Evolutionary conservation across 2,113 vertebrate species (phyloP), one percentile per base, ranked within the genome.

Genomic region (Myiopsitta monachus): DNA sequence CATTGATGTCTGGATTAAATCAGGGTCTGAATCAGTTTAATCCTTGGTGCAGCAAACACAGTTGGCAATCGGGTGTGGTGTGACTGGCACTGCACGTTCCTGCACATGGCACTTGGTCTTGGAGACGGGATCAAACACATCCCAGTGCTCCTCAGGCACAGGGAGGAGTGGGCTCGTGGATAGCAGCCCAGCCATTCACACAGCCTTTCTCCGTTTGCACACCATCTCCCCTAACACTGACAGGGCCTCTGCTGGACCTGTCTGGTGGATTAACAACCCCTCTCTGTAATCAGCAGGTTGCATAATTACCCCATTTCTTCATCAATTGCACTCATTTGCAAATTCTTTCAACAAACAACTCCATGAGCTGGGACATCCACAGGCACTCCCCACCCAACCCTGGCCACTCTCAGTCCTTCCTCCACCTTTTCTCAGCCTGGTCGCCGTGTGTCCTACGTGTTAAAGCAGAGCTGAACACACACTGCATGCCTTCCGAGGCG

Each of bases 231-330:
- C 68, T 22, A 19, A 27, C 64, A 30, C 70, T 92, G 76, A 18
- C 44, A 88, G 63, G 36, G 51, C 68, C n/a, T 68, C 70, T 76
- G 39, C 69, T 14, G 14, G 84, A 55, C 51, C 55, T 64, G 51
- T 55, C 55, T 89, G 52, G 8, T 81, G 84, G 62, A 78, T 55
- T 63, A 70, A 70, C 44, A 91, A 74, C 11, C 11, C n/a, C 62
- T 81, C 78, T 81, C 73, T 75, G n/a, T 87, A 89, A 91, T 54
- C 51, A 79, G 24, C 28, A 79, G 43, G 55, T 90, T 96, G 52
- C 75, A 61, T 52, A 82, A 82, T 82, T 67, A 64, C 9, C 14
- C 41, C 2, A 14, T 91, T 84, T 91, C 87, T 91, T 93, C 94
- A 84, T 89, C 74, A 55, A 22, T 95, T 54, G 38, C 73, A 43